Conservation (phyloP, 2,888 invertebrate species). For the Sturmia bella region DNA sequence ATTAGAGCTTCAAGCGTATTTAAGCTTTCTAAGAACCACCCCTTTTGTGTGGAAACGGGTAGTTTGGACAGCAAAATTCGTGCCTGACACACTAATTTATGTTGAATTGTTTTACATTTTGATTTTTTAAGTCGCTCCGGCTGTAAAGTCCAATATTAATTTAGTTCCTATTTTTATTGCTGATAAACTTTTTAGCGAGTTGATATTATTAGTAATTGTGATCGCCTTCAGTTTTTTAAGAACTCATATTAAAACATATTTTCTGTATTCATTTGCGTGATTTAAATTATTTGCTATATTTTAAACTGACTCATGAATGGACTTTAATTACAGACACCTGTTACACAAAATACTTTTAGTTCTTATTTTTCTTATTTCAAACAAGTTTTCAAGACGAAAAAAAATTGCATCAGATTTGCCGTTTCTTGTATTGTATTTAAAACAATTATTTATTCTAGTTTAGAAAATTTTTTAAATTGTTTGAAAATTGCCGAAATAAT, state of each 20-base stretch:
- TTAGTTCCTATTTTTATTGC: constrained; percentile 29
- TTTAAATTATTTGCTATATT: constrained; percentile 18
- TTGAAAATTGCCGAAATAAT: constrained; percentile 34
- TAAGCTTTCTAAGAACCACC: no score
- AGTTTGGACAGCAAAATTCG: no score
- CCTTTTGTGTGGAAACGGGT: no score
- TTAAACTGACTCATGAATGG: constrained; percentile 36
- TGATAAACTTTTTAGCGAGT: constrained; percentile 27
- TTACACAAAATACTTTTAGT: constrained; percentile 37
- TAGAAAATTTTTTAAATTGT: constrained; percentile 45
- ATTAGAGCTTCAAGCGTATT: no score
- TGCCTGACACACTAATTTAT: no score
- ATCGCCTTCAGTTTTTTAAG: background rate
- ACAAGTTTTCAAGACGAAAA: constrained; percentile 17
- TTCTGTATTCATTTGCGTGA: background rate
- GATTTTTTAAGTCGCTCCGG: constrained; percentile 9
- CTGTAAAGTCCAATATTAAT: constrained; percentile 18
- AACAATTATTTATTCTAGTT: background rate
- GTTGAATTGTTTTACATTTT: no score
- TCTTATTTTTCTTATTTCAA: background rate
- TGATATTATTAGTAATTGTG: constrained; percentile 16
- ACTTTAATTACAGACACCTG: constrained; percentile 59
- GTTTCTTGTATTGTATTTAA: constrained; percentile 25
- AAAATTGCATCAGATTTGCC: constrained; percentile 19
- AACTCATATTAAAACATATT: constrained; percentile 16